Base-by-base conservation (phyloP, 2,888 invertebrate genomes). In the Tridacna gigas region DNA sequence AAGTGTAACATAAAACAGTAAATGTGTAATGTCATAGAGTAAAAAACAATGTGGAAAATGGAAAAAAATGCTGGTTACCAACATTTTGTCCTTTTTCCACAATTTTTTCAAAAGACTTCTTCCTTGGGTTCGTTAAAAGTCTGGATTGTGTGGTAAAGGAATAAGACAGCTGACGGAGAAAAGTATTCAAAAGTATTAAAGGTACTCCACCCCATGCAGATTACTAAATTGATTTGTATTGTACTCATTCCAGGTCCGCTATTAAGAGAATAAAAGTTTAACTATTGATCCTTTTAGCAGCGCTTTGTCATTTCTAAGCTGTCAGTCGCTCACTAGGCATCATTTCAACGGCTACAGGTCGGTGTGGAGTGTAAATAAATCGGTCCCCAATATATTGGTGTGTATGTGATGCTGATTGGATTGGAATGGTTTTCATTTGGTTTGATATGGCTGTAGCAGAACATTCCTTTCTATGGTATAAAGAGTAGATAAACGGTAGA, bases 351-450 rank as follows among this genome's bases (percentile, higher is more conserved):
- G 79, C 78, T 67, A 79, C 78, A 82, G 75, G 78, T 79, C 75
- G 56, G 56, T 75, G 75, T 82, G 67, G 63, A 75, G 61, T 71
- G 79, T 79, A 82, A 82, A 82, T 82, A 82, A 82, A 79, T 82
- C 78, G 71, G 60, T 67, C 37, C 47, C n/a, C 20, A 69, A 75
- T 82, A 60, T 82, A 82, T 82, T 78, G 75, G 51, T 26, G 75
- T 67, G 56, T 75, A 51, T 37, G 78, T 45, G 51, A 28, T 71
- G 71, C 66, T 45, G 75, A 65, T 75, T 22, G 25, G 45, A 75
- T 75, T 65, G 80, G 45, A 69, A 25, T 51, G 45, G 65, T 66
- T 78, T 77, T 67, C 77, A 61, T 77, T 74, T 82, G 66, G 78
- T 61, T 82, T 77, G 45, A 63, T 48, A 71, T 67, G 28, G 65